Conservation (phyloP, 1,140 invertebrate genomes). For the Drosophila navojoa region DNA sequence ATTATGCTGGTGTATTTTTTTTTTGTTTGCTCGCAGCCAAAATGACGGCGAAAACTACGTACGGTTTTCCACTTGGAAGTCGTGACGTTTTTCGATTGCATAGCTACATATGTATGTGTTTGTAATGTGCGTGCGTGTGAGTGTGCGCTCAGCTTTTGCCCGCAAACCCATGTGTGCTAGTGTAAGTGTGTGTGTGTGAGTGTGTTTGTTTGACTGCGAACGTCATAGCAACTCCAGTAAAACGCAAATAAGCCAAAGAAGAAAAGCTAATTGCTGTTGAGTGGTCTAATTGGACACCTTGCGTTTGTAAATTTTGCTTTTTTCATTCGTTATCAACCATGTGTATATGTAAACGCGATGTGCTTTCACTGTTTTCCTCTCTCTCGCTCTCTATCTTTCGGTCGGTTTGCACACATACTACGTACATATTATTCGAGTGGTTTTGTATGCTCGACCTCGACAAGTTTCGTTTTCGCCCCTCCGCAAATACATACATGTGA, state of each 20-base stretch:
- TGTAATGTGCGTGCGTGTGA: constrained; percentile 9
- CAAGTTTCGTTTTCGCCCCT: constrained; percentile 52
- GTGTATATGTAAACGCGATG: neutral
- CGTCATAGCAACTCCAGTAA: constrained; percentile 78
- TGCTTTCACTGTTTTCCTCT: constrained; percentile 7
- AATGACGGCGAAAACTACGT: constrained; percentile 62
- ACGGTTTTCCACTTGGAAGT: constrained; percentile 79
- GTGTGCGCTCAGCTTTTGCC: constrained; percentile 45
- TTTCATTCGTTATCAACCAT: constrained; percentile 66
- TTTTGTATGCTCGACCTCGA: constrained; percentile 62
- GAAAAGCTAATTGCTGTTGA: constrained; percentile 77
- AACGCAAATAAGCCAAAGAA: constrained; percentile 70
- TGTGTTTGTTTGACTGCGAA: constrained; percentile 46
- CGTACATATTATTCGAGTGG: constrained; percentile 19
- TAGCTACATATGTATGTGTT: constrained; percentile 17
- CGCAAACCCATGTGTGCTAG: neutral
- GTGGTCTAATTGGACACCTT: constrained; percentile 77
- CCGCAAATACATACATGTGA: constrained; percentile 18
- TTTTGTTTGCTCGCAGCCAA: constrained; percentile 53
- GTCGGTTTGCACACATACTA: constrained; percentile 26
- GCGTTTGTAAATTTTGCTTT: constrained; percentile 62
- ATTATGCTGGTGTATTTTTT: constrained; percentile 66
- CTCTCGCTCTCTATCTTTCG: neutral
- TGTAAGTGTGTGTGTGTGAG: constrained; percentile 19
- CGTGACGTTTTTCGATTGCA: constrained; percentile 75